Evolutionary conservation across 2,113 vertebrate species (phyloP).

Genomic region (Nothobranchius furzeri): DNA sequence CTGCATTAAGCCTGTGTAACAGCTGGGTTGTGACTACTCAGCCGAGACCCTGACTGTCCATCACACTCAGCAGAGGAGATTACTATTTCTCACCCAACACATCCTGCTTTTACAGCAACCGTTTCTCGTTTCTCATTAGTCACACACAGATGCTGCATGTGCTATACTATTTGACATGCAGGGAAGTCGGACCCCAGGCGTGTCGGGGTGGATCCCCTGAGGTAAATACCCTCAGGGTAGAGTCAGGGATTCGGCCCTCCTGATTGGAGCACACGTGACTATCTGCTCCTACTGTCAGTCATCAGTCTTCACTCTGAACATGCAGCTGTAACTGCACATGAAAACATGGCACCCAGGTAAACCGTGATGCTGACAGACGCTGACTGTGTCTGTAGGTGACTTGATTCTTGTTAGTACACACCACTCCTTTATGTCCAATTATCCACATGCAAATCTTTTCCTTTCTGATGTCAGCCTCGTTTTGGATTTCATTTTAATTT

Average conservation of each 20-base stretch:
- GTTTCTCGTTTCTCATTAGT: background rate
- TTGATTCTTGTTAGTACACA: too few species aligned
- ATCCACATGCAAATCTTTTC: too few species aligned
- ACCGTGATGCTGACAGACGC: background rate
- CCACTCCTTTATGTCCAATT: too few species aligned
- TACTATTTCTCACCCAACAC: constrained; percentile 26
- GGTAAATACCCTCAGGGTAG: background rate
- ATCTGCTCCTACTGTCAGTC: background rate
- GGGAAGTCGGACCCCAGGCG: background rate
- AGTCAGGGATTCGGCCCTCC: background rate
- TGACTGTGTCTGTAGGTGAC: background rate
- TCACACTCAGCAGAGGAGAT: constrained; percentile 36
- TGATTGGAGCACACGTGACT: background rate
- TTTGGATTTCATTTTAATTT: too few species aligned
- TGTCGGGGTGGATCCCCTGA: background rate
- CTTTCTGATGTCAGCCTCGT: too few species aligned
- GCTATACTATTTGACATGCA: background rate
- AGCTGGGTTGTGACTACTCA: constrained; percentile 32
- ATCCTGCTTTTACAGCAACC: background rate
- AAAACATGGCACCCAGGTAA: background rate
- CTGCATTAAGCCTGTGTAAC: constrained; percentile 39
- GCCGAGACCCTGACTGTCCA: constrained; percentile 48
- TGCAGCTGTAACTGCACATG: background rate
- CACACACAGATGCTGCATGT: background rate
- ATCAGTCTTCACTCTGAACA: background rate